phyloP scores from a whole-genome alignment of 2,113 vertebrate genomes.

The Myodes glareolus region DNA sequence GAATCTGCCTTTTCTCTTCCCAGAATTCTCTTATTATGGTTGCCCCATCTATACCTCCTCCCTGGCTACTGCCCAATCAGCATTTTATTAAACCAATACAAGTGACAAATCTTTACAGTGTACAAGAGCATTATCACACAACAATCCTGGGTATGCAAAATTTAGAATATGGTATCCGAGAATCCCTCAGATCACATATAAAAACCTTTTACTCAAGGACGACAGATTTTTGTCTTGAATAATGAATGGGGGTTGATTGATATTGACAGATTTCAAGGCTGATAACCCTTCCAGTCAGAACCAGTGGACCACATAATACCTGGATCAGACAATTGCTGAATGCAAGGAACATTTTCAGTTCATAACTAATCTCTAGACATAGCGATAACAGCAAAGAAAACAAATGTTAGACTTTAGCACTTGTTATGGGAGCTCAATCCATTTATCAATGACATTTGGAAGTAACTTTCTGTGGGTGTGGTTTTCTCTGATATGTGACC shows the following conservation, averaged over 20 bases:
- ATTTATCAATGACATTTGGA: too few species aligned
- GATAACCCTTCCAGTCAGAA: not conserved
- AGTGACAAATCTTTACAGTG: too few species aligned
- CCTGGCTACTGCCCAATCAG: too few species aligned
- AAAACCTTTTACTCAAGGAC: not conserved
- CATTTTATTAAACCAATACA: too few species aligned
- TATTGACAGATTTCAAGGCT: conserved; percentile 38
- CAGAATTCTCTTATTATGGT: too few species aligned
- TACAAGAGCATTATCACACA: too few species aligned
- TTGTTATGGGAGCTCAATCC: too few species aligned
- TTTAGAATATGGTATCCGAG: not conserved
- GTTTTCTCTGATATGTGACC: too few species aligned
- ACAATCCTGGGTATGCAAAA: not conserved
- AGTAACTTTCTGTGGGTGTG: too few species aligned
- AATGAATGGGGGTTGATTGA: conserved; percentile 7
- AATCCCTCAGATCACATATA: not conserved
- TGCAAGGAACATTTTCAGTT: not conserved
- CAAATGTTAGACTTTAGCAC: not conserved
- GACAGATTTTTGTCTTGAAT: conserved; percentile 1
- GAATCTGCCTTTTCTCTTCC: too few species aligned
- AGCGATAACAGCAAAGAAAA: conserved; percentile 7
- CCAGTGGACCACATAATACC: conserved; percentile 29
- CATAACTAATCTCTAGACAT: conserved; percentile 5
- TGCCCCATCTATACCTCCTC: too few species aligned
- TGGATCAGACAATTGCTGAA: conserved; percentile 55